These are phyloP conservation scores for Pinna nobilis DNA, from an alignment of 1,140 invertebrate species.

Conservation along the genomic window DNA sequence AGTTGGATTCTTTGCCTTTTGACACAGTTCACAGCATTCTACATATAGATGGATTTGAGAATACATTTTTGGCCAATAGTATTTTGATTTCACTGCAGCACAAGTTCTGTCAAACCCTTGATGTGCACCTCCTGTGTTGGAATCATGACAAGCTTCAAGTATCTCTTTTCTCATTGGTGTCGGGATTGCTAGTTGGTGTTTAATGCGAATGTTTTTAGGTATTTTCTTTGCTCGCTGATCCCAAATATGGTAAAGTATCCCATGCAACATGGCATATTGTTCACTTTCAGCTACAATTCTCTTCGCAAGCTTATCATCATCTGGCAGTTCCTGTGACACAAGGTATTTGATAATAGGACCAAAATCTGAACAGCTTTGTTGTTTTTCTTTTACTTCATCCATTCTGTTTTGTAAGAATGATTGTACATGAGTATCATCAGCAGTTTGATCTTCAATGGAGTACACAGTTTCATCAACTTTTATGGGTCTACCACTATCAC, in stretches of 20 bases:
- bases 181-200: constrained; percentile 34
- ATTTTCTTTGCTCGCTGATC: background rate
- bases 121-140: constrained; percentile 29
- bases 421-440: background rate
- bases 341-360: background rate
- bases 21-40: constrained; percentile 27
- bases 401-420: background rate
- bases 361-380: constrained; percentile 7
- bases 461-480: background rate
- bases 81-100: constrained; percentile 16
- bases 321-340: background rate
- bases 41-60: constrained; percentile 34
- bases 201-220: background rate
- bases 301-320: constrained; percentile 10
- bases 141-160: constrained; percentile 34
- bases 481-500: background rate
- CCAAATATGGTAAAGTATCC: constrained; percentile 25
- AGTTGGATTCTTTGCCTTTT: constrained; percentile 4
- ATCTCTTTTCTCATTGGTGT: constrained; percentile 17
- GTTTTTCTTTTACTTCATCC: background rate
- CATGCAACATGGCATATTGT: constrained; percentile 31
- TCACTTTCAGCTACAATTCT: constrained; percentile 8
- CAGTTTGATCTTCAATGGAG: background rate
- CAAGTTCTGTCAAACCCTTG: constrained; percentile 26
- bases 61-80: constrained; percentile 42